Conservation (phyloP, 2,113 vertebrate species). For the Gyps fulvus region DNA sequence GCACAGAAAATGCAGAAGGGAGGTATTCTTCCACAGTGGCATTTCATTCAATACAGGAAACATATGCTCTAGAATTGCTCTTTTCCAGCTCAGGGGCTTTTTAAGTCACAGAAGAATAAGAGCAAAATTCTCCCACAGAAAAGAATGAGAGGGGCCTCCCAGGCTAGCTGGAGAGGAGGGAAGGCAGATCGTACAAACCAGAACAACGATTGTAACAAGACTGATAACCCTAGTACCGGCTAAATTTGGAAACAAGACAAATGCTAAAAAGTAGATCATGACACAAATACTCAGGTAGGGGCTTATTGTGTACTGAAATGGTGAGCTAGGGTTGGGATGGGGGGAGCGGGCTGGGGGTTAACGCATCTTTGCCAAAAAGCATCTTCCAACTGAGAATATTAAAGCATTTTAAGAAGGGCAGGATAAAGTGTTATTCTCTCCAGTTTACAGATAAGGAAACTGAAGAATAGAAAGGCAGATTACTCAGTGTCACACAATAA, state of each 20-base stretch:
- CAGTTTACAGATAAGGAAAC: neutral
- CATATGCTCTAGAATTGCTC: neutral
- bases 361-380: neutral
- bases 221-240: neutral
- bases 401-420: neutral
- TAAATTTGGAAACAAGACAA: neutral
- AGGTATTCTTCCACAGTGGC: neutral
- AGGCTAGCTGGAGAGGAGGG: neutral
- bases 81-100: neutral
- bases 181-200: neutral
- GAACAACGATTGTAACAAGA: fast-evolving
- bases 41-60: neutral
- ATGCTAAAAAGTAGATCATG: neutral
- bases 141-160: neutral
- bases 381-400: neutral
- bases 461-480: neutral
- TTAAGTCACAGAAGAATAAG: neutral
- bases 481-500: neutral
- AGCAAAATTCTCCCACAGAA: neutral
- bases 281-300: neutral
- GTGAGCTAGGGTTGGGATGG: neutral
- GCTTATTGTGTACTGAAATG: neutral
- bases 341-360: fast-evolving
- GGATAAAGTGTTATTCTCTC: neutral
- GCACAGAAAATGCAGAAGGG: neutral